Conservation (phyloP, 2,888 invertebrate species). For the Hyles lineata region DNA sequence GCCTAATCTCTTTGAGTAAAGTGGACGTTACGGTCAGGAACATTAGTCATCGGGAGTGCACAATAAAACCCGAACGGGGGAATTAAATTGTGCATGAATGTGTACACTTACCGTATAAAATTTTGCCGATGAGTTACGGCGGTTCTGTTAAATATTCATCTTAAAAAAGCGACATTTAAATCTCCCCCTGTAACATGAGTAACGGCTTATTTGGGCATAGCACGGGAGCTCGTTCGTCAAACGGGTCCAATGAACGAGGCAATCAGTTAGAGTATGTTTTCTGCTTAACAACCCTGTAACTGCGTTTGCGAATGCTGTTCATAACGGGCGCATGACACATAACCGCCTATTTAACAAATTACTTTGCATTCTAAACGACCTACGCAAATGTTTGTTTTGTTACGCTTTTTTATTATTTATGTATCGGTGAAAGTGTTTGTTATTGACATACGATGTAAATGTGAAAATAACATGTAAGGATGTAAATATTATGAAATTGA, state of each 20-base stretch:
- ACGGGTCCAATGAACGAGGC: slow-evolving; percentile 70
- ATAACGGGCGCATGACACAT: slow-evolving; percentile 29
- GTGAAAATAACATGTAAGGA: no score
- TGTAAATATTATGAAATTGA: no score
- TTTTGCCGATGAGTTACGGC: slow-evolving; percentile 74
- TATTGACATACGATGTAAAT: no score
- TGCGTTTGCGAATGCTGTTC: slow-evolving; percentile 52
- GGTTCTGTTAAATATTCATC: slow-evolving; percentile 68
- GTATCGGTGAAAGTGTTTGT: neutral
- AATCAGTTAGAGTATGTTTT: slow-evolving; percentile 79
- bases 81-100: slow-evolving; percentile 70
- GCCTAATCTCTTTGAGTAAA: slow-evolving; percentile 25
- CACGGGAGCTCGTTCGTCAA: slow-evolving; percentile 69
- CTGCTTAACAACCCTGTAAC: slow-evolving; percentile 58
- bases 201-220: slow-evolving; percentile 72
- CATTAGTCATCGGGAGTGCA: slow-evolving; percentile 26
- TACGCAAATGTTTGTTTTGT: neutral
- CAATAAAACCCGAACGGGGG: slow-evolving; percentile 36
- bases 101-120: slow-evolving; percentile 79
- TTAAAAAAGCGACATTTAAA: slow-evolving; percentile 77
- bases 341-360: slow-evolving; percentile 20
- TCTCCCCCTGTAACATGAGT: slow-evolving; percentile 78
- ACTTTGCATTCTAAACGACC: slow-evolving; percentile 12
- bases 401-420: neutral
- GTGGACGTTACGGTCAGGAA: slow-evolving; percentile 11